These are phyloP conservation scores for Ellobium chinense DNA, from an alignment of 2,888 invertebrate genomes.

Conservation along the genomic window DNA sequence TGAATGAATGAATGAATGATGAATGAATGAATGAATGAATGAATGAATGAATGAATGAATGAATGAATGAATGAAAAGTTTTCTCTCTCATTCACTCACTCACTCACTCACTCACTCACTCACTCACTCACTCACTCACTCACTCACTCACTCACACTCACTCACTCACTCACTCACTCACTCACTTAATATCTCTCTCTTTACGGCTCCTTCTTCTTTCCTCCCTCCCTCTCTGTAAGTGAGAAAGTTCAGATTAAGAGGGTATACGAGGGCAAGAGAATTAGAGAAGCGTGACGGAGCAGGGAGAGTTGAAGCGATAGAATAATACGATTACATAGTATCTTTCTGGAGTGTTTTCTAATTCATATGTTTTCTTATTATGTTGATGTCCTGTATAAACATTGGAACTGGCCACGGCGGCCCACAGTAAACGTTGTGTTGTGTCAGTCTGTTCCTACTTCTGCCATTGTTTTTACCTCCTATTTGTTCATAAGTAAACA, in stretches of 20 bases:
- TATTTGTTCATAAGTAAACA: neutral
- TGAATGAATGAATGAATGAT: neutral
- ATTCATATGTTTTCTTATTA: no score
- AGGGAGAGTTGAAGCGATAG: no score
- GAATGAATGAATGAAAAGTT: neutral
- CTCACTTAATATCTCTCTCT: neutral
- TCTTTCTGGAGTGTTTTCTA: no score
- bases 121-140: neutral
- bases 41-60: neutral
- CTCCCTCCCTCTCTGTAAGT: no score
- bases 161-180: neutral
- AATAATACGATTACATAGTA: no score
- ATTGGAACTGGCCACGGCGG: no score
- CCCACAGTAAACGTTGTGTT: neutral
- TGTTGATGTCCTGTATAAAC: no score
- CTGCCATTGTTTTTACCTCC: neutral
- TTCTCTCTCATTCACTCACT: neutral
- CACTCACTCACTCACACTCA: neutral
- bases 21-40: neutral
- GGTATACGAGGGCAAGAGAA: no score
- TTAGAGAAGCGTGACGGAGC: no score
- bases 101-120: neutral
- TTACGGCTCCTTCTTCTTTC: no score
- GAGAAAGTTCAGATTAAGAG: no score
- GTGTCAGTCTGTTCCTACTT: neutral